Base-by-base conservation (phyloP, 1,140 invertebrate genomes). In the Lordiphosa stackelbergi region DNA sequence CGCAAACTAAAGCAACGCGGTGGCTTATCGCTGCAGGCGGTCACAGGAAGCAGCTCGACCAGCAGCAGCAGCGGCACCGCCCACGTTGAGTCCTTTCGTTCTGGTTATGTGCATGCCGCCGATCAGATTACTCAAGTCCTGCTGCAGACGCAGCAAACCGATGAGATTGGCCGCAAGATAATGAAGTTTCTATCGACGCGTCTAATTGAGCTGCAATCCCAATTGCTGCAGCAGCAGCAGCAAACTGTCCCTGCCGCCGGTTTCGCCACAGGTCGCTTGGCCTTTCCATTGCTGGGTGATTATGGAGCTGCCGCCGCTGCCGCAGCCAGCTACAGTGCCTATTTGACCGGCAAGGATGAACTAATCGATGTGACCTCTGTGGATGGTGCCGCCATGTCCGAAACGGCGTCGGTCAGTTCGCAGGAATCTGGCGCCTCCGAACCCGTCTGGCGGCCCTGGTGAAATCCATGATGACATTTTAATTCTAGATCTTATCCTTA, bases 71-170 rank as follows among this genome's bases (percentile, higher is more conserved):
- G 64, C 35, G 64, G 55, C 40, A 70, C 85, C 91, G 93, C 74
- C 91, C 93, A 57, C 94, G 74, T 87, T 8, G 85, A 96, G 87
- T 91, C 96, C 66, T 97, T 96, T 90, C 91, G 94, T 53, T 94
- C 95, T 48, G 96, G 96, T 41, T 97, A 96, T 89, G 95, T 94
- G 35, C 95, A 97, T 73, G 97, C 96, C 81, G 96, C 96, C 49
- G 94, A 94, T 87, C 96, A 97, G 90, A 96, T 98, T 42, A 95
- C 94, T 59, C 92, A 95, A 52, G 97, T 94, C 79, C 88, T 98
- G 66, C 42, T 86, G 92, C 94, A 41, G 90, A 93, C 54, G 91
- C 94, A 55, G 92, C 95, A 43, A 93, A 93, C 85, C 38, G 60
- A 94, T 96, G 54, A 96, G 97, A 87, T 92, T 95, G 53, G 91